Evolutionary conservation across 2,888 invertebrate genomes (phyloP).

Genomic region (Hemithea aestivaria): DNA sequence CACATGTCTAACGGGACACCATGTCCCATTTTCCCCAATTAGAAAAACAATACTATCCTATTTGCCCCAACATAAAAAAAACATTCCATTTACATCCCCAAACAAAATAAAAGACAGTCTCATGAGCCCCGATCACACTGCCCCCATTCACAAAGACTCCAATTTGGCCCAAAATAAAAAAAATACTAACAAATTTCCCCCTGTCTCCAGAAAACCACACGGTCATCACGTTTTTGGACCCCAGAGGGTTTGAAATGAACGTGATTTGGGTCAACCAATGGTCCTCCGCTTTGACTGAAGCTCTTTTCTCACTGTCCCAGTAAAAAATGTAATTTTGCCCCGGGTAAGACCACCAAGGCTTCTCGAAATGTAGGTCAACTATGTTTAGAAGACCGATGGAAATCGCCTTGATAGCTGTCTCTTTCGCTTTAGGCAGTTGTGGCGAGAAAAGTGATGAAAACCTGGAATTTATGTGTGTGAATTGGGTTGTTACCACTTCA

Average conservation of each 20-base stretch:
- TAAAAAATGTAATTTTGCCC: slow-evolving; percentile 1
- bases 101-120: too few species aligned
- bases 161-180: background rate
- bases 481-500: too few species aligned
- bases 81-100: too few species aligned
- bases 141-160: background rate
- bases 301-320: slow-evolving; percentile 2
- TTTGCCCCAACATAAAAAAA: too few species aligned
- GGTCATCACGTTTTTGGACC: slow-evolving; percentile 26
- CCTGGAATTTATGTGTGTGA: too few species aligned
- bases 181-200: slow-evolving; percentile 21
- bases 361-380: slow-evolving; percentile 22
- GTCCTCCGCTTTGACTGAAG: slow-evolving; percentile 1
- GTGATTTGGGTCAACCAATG: slow-evolving; percentile 4
- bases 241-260: slow-evolving; percentile 18
- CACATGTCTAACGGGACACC: too few species aligned
- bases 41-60: too few species aligned
- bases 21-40: too few species aligned
- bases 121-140: background rate
- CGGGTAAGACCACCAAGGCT: slow-evolving; percentile 21
- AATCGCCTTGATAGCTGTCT: slow-evolving; percentile 72
- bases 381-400: slow-evolving; percentile 68
- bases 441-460: slow-evolving; percentile 28
- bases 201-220: slow-evolving; percentile 30
- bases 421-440: slow-evolving; percentile 65